Base-by-base conservation (phyloP, 1,140 invertebrate genomes). In the Antheraea pernyi region DNA sequence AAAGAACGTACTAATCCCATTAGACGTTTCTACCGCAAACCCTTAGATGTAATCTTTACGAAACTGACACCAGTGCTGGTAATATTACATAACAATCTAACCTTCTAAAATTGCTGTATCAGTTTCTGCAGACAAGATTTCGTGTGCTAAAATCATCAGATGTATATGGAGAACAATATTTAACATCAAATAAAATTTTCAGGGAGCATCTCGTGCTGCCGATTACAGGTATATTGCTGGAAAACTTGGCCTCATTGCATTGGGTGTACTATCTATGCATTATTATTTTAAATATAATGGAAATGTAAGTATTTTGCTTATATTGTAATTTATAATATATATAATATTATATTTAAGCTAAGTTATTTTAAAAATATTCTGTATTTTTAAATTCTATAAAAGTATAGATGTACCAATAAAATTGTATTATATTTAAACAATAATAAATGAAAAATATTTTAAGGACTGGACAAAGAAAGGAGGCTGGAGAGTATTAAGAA, bases 251-350 rank as follows among this genome's bases (percentile, higher is more conserved):
- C 76, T 96, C 37, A 79, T 88, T 16, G 70, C 94, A 16, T 68
- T 91, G 48, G 85, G 80, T n/a, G 70, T 94, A 16, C 94, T 95
- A 77, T 80, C 77, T 61, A 73, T 74, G 8, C 93, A 93, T 68
- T 97, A 97, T 84, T 96, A 97, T 75, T 95, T 96, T 61, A 97
- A 97, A 92, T 97, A 97, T 79, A 95, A 97, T 88, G 91, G 86
- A 70, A 95, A 95, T 88, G 96, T 96, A 92, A 94, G 95, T 94
- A 69, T 70, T 39, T 16, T 18, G 22, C 39, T 59, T 37, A 46
- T 46, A 46, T 8, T 18, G 10, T 48, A 46, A 60, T 60, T 60
- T 19, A 60, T 30, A 30, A 30, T 2, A 30, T 2, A 4, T 30
- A 30, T 30, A 30, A n/a, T 30, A 30, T 4, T 4, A 30, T 30